Evolutionary conservation across 2,888 invertebrate genomes (phyloP).

Genomic region (Drosophila acutilabella): DNA sequence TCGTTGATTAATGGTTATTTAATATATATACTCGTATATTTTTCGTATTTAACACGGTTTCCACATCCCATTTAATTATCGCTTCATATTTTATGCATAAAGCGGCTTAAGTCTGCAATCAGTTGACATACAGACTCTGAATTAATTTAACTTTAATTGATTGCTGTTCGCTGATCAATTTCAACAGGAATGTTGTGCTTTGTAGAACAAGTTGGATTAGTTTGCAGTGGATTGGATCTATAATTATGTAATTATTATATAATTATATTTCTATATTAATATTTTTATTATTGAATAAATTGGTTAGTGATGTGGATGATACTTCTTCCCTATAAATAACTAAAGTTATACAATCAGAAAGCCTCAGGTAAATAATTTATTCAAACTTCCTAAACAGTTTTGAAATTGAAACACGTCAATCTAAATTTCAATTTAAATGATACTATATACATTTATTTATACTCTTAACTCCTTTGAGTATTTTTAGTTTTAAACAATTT

Average conservation of each 20-base stretch:
- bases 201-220: background rate
- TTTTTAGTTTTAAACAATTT: background rate
- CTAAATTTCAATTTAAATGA: too few relatives aligned
- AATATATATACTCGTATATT: slow-evolving; percentile 50
- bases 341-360: too few relatives aligned
- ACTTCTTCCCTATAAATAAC: too few relatives aligned
- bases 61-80: slow-evolving; percentile 46
- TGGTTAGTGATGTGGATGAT: too few relatives aligned
- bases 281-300: too few relatives aligned
- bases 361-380: too few relatives aligned
- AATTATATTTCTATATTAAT: too few relatives aligned
- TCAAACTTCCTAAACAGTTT: too few relatives aligned
- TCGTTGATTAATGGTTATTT: slow-evolving; percentile 43
- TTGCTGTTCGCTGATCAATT: slow-evolving; percentile 1
- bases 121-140: slow-evolving; percentile 31
- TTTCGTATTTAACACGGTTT: slow-evolving; percentile 47
- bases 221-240: background rate
- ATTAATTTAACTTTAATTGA: slow-evolving; percentile 34
- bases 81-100: slow-evolving; percentile 48
- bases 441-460: too few relatives aligned
- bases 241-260: too few relatives aligned
- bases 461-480: background rate
- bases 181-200: background rate
- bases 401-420: too few relatives aligned
- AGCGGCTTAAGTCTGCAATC: slow-evolving; percentile 59